Evolutionary conservation across 2,888 invertebrate genomes (phyloP).

Genomic region (Aphodius sticticus): DNA sequence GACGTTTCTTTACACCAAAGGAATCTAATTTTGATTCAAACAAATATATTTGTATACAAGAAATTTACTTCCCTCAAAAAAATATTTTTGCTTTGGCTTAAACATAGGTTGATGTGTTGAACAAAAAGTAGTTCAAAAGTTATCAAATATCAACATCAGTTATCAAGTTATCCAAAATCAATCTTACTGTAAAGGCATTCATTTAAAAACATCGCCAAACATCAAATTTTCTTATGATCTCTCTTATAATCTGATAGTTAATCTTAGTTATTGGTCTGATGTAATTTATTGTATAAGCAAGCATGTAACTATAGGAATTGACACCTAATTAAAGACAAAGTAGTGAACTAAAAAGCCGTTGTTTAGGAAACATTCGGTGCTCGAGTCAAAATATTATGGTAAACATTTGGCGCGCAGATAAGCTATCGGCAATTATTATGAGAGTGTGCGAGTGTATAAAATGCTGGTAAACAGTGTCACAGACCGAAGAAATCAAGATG

Average conservation of each 20-base stretch:
- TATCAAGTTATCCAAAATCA: no score
- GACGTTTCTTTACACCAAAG: no score
- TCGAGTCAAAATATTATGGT: constrained; percentile 21
- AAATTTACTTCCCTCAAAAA: no score
- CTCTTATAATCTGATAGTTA: not conserved
- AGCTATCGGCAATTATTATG: not conserved
- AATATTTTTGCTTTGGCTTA: no score
- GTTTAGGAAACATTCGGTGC: not conserved
- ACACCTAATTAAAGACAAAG: constrained; percentile 5
- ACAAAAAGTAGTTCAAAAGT: no score
- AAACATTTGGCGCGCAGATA: constrained; percentile 14
- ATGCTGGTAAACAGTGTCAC: not conserved
- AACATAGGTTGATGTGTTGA: no score
- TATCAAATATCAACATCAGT: no score
- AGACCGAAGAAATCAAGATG: not conserved
- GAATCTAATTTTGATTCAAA: no score
- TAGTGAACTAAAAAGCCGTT: constrained; percentile 10
- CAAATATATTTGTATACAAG: no score
- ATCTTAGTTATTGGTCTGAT: not conserved
- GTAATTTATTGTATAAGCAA: not conserved
- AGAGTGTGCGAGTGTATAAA: not conserved
- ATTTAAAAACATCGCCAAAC: no score
- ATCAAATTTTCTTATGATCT: no score
- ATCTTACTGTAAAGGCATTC: no score
- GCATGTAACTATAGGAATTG: not conserved